Evolutionary conservation across 2,797 vertebrate genomes (phyloP).

Genomic region (Sebastes miniatus): DNA sequence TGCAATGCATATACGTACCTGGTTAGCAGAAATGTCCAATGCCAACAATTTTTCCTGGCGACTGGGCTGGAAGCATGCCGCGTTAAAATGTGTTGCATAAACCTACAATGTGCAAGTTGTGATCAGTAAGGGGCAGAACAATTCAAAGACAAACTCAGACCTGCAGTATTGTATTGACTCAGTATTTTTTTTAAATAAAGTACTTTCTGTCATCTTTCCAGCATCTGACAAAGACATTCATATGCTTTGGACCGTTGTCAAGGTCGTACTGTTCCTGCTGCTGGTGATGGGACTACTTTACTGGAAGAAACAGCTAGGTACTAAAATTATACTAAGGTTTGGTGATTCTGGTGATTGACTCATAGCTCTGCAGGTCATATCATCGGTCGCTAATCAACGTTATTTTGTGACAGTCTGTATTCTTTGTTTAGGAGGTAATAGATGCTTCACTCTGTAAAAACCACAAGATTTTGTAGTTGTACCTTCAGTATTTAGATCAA

Average conservation of each 20-base stretch:
- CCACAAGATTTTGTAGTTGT: too few species aligned
- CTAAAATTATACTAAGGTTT: not conserved
- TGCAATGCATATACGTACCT: too few species aligned
- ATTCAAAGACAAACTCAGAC: not conserved
- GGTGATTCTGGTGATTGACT: not conserved
- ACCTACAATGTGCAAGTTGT: not conserved
- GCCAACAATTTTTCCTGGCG: too few species aligned
- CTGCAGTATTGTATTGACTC: not conserved
- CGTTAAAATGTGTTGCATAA: fast-evolving
- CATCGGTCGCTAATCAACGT: not conserved
- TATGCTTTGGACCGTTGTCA: not conserved
- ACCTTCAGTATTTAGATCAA: too few species aligned
- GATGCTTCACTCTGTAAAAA: too few species aligned
- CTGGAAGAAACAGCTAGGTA: conserved; percentile 15
- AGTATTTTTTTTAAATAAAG: not conserved
- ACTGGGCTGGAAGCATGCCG: too few species aligned
- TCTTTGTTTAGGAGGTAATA: too few species aligned
- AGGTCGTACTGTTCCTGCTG: not conserved
- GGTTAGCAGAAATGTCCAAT: too few species aligned
- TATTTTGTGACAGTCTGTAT: too few species aligned
- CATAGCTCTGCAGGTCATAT: not conserved
- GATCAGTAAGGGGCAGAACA: not conserved
- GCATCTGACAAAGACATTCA: not conserved
- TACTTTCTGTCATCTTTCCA: not conserved
- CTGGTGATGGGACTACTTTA: conserved; percentile 4